phyloP scores from a whole-genome alignment of 2,113 vertebrate species.

The Nibea coibor region DNA sequence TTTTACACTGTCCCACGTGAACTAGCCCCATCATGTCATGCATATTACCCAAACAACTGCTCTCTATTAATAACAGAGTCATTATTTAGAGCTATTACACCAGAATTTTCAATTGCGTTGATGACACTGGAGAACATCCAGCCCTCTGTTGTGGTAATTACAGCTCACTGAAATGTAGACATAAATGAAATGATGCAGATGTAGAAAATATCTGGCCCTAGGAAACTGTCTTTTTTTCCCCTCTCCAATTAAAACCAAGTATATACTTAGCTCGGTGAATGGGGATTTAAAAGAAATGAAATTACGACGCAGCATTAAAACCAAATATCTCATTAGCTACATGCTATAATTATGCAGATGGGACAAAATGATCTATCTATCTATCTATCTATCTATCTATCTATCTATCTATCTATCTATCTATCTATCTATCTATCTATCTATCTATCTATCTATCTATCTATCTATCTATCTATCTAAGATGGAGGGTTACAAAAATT shows the following conservation, averaged over 20 bases:
- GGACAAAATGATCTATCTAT: slow-evolving; percentile 36
- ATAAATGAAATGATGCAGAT: slow-evolving; percentile 71
- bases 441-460: background rate
- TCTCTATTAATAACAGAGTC: slow-evolving; percentile 63
- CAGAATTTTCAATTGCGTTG: slow-evolving; percentile 61
- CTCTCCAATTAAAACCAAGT: slow-evolving; percentile 68
- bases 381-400: background rate
- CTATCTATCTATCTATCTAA: background rate
- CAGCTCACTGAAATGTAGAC: slow-evolving; percentile 71
- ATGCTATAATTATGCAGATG: slow-evolving; percentile 55
- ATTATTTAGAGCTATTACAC: slow-evolving; percentile 68
- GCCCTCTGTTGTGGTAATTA: slow-evolving; percentile 70
- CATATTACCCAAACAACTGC: slow-evolving; percentile 56
- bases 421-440: slow-evolving; percentile 12
- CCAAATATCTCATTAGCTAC: slow-evolving; percentile 62
- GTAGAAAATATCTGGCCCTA: slow-evolving; percentile 59
- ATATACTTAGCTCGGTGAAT: slow-evolving; percentile 58
- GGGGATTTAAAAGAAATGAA: slow-evolving; percentile 60
- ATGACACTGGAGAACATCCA: slow-evolving; percentile 67
- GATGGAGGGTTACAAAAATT: slow-evolving; percentile 17
- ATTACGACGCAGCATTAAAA: slow-evolving; percentile 60
- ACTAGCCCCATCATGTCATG: slow-evolving; percentile 29
- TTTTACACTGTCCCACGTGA: slow-evolving; percentile 29
- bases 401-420: slow-evolving; percentile 6
- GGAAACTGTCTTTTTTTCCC: slow-evolving; percentile 39